Evolutionary conservation across 2,113 vertebrate genomes (phyloP).

Genomic region (Mastomys coucha): DNA sequence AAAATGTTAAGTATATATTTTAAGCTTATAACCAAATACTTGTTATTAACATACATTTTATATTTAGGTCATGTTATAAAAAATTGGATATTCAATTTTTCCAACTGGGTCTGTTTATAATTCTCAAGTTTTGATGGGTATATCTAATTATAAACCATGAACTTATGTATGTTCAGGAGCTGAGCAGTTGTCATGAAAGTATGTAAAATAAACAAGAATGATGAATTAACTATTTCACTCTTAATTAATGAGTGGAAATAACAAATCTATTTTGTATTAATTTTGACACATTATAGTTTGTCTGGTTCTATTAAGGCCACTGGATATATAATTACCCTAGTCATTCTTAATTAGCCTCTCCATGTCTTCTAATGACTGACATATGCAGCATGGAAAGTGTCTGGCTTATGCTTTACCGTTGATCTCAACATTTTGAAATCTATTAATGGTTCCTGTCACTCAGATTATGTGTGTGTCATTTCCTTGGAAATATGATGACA

Average conservation of each 20-base stretch:
- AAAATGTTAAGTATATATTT: not conserved
- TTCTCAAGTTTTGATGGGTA: not conserved
- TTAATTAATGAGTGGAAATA: slow-evolving; percentile 15
- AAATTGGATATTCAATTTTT: not conserved
- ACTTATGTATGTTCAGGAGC: not conserved
- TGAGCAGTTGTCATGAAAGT: not conserved
- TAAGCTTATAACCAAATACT: not conserved
- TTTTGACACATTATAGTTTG: not conserved
- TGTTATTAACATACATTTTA: not conserved
- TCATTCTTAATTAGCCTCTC: slow-evolving; percentile 13
- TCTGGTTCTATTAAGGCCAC: not conserved
- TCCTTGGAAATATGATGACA: slow-evolving; percentile 4
- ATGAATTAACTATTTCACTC: not conserved
- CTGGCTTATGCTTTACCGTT: not conserved
- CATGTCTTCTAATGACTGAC: not conserved
- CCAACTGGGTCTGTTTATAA: not conserved
- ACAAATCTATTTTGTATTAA: not conserved
- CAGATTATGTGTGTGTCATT: slow-evolving; percentile 26
- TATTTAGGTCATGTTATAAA: not conserved
- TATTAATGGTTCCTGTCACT: slow-evolving; percentile 20
- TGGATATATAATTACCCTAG: not conserved
- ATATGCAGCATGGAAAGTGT: not conserved
- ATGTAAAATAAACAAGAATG: not conserved
- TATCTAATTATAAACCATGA: not conserved
- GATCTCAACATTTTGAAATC: slow-evolving; percentile 49